Conservation (phyloP, 2,113 vertebrate species). For the Maccullochella peelii region DNA sequence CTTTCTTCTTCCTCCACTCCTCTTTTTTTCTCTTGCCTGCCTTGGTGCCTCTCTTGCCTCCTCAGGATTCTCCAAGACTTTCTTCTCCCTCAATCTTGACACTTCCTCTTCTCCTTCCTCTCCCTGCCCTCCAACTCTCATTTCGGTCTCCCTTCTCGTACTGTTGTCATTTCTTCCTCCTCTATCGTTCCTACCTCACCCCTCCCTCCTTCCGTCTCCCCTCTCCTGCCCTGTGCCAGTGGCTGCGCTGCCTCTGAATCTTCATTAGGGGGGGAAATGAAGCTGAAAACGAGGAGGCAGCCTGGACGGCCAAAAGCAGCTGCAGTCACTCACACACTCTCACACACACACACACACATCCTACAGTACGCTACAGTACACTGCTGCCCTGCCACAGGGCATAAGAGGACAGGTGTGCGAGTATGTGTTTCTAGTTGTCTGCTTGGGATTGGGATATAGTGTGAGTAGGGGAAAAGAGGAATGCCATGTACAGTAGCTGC, state of each 20-base stretch:
- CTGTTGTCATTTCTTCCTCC: conserved; percentile 37
- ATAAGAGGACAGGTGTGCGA: conserved; percentile 57
- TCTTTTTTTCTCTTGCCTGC: background rate
- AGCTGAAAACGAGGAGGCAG: conserved; percentile 87
- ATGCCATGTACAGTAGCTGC: conserved; percentile 32
- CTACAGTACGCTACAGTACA: conserved; percentile 56
- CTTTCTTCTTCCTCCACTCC: background rate
- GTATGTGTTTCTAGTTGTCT: conserved; percentile 37
- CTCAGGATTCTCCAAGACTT: conserved; percentile 23
- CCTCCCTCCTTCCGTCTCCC: conserved; percentile 5
- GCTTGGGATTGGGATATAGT: conserved; percentile 14
- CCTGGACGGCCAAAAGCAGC: conserved; percentile 83
- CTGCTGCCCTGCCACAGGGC: conserved; percentile 57
- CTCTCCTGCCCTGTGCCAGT: conserved; percentile 66
- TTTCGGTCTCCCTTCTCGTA: conserved; percentile 39
- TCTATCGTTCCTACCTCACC: conserved; percentile 33
- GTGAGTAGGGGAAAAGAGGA: conserved; percentile 33
- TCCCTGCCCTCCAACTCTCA: conserved; percentile 24
- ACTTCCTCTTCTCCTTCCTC: background rate
- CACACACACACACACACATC: conserved; percentile 47
- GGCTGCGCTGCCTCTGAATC: conserved; percentile 83
- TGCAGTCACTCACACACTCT: conserved; percentile 75
- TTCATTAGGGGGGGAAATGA: conserved; percentile 88
- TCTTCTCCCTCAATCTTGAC: conserved; percentile 10
- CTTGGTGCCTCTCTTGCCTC: background rate